These are phyloP conservation scores for Acanthaster planci DNA, from an alignment of 35 echinoderm and acorn worm genomes.

Conservation along the genomic window DNA sequence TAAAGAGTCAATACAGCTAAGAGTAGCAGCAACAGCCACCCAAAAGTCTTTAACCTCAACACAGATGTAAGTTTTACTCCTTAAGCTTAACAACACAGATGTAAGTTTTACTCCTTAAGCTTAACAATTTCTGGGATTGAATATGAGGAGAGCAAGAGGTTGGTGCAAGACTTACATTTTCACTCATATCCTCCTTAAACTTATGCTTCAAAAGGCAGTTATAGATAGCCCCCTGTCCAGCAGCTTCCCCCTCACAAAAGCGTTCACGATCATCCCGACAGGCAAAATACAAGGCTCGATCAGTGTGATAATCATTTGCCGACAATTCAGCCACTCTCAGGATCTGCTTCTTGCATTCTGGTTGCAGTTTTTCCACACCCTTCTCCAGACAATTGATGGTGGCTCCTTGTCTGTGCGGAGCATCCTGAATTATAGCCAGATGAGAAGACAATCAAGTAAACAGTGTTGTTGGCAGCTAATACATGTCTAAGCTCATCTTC, in stretches of 20 bases:
- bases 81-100: no score
- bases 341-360: slow-evolving; percentile 56
- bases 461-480: no score
- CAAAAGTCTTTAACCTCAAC: no score
- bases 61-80: no score
- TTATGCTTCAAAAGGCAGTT: slow-evolving; percentile 94
- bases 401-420: slow-evolving; percentile 67
- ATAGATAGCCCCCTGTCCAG: slow-evolving; percentile 83
- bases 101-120: neutral
- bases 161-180: slow-evolving; percentile 45
- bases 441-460: neutral
- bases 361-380: slow-evolving; percentile 16
- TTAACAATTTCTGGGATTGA: neutral
- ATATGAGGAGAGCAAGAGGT: neutral
- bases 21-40: no score
- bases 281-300: slow-evolving; percentile 83
- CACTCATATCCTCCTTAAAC: slow-evolving; percentile 84
- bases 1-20: no score
- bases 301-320: slow-evolving; percentile 81
- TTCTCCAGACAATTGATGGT: slow-evolving; percentile 87
- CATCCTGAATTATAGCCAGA: neutral
- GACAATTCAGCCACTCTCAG: slow-evolving; percentile 83
- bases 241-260: slow-evolving; percentile 65
- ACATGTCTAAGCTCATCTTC: no score
- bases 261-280: slow-evolving; percentile 84